Evolutionary conservation across 1,140 invertebrate genomes (phyloP).

Genomic region (Mercenaria mercenaria): DNA sequence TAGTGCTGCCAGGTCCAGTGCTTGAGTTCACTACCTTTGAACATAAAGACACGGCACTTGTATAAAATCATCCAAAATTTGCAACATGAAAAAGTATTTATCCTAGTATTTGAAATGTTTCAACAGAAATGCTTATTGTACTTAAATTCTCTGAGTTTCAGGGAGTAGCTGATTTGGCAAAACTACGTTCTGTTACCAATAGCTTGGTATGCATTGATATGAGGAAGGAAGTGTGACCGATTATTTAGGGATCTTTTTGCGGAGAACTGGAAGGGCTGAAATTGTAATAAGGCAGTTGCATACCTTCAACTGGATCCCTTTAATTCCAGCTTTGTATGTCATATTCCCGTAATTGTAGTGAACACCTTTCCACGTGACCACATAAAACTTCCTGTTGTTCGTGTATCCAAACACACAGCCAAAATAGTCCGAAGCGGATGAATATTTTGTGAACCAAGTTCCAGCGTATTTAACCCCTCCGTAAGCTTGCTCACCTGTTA

Average conservation of each 20-base stretch:
- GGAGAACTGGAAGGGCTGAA: too few relatives aligned
- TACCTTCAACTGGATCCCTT: constrained; percentile 95
- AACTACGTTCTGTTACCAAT: too few relatives aligned
- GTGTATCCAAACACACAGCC: constrained; percentile 96
- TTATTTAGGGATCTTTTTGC: too few relatives aligned
- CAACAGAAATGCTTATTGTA: too few relatives aligned
- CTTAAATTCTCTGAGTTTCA: too few relatives aligned
- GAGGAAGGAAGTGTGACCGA: too few relatives aligned
- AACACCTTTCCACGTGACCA: constrained; percentile 98
- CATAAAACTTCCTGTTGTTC: constrained; percentile 96
- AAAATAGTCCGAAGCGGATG: constrained; percentile 96
- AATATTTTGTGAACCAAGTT: constrained; percentile 96
- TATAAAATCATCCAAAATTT: too few relatives aligned
- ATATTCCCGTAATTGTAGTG: constrained; percentile 78
- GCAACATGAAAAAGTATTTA: too few relatives aligned
- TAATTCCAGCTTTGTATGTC: constrained; percentile 68
- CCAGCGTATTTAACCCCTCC: constrained; percentile 97
- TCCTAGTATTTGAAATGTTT: too few relatives aligned
- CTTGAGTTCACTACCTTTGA: constrained; percentile 91
- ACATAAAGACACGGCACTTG: constrained; percentile 87
- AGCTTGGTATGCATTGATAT: too few relatives aligned
- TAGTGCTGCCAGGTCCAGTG: constrained; percentile 94
- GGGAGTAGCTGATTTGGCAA: too few relatives aligned
- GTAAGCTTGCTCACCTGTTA: constrained; percentile 92
- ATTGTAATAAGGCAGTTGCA: too few relatives aligned